Percentiles rank a stretch among this genome's conserved stretches.
Conservation (phyloP, 2,888 invertebrate genomes). For the Tyria jacobaeae region DNA sequence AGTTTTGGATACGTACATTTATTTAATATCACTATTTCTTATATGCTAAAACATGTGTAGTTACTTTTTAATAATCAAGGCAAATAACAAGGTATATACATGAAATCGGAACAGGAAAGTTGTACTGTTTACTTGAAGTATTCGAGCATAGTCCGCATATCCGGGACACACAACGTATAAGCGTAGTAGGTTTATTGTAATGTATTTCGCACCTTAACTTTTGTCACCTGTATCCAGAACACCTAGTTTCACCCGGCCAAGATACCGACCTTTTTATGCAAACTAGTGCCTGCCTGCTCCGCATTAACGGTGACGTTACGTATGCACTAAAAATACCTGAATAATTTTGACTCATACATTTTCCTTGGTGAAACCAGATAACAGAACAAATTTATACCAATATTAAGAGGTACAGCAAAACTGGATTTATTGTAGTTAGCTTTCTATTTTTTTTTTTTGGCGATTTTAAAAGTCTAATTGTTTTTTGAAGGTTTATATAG, state of each 20-base stretch:
- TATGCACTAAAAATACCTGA: slow-evolving; percentile 14
- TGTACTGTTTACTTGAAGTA: slow-evolving; percentile 19
- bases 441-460: too few species aligned
- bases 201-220: slow-evolving; percentile 30
- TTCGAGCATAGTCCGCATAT: slow-evolving; percentile 47
- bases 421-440: too few species aligned
- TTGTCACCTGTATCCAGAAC: slow-evolving; percentile 49
- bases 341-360: not conserved
- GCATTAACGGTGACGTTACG: slow-evolving; percentile 27
- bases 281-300: slow-evolving; percentile 41
- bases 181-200: not conserved
- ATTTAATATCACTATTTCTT: too few species aligned
- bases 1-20: too few species aligned
- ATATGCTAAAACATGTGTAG: too few species aligned
- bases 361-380: not conserved
- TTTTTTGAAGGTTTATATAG: too few species aligned
- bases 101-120: not conserved
- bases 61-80: not conserved
- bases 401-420: too few species aligned
- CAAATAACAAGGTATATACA: slow-evolving; percentile 1
- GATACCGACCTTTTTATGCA: slow-evolving; percentile 57
- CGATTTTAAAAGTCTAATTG: too few species aligned
- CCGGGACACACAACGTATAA: slow-evolving; percentile 38
- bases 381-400: too few species aligned
- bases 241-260: slow-evolving; percentile 53